Evolutionary conservation across 2,113 vertebrate genomes (phyloP), one percentile per base, ranked within the genome.

Genomic region (Python bivittatus): DNA sequence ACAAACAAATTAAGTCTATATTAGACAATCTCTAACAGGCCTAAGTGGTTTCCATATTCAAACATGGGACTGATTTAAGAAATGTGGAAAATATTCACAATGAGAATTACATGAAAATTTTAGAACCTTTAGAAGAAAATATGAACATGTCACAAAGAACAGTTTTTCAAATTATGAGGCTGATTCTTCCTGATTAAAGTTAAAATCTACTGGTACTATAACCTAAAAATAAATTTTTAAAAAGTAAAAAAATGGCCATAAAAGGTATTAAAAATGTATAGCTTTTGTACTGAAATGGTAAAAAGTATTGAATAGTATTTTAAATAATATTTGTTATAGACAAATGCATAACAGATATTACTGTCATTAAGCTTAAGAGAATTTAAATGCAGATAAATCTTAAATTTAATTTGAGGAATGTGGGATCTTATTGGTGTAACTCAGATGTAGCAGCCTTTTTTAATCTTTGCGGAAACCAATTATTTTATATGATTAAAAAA

Each of bases 371-470:
- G 57, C 4, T 57, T 20, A 84, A 9, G 15, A 84, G 33, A 44
- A 90, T 90, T 29, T 11, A 48, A 57, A 48, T 84, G 54, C 11
- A 68, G 11, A 11, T 13, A 68, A 68, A 79, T 38, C n/a, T 38
- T 38, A 79, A 79, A 79, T 79, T 79, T 48, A 44, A 44, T 90
- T 84, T 90, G 13, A 90, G 17, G 17, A 60, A 90, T 84, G 25
- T 11, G 13, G 42, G 54, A 6, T 20, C 25, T n/a, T 58, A 58
- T n/a, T 38, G 6, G 22, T 86, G 12, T 86, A 52, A 92, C 48
- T 48, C 86, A 91, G 57, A 20, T 12, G 11, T 84, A 96, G 84
- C 88, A 12, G 17, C 91, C 93, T 84, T 13, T 88, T 88, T 13
- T 91, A 25, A 38, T 92, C 89, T 93, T 27, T 72, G 88, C 72